A percentile compares a stretch with the other conserved stretches of the same genome.
Evolutionary conservation across 2,797 vertebrate genomes (phyloP).

Genomic region (Telmatherina bonti): DNA sequence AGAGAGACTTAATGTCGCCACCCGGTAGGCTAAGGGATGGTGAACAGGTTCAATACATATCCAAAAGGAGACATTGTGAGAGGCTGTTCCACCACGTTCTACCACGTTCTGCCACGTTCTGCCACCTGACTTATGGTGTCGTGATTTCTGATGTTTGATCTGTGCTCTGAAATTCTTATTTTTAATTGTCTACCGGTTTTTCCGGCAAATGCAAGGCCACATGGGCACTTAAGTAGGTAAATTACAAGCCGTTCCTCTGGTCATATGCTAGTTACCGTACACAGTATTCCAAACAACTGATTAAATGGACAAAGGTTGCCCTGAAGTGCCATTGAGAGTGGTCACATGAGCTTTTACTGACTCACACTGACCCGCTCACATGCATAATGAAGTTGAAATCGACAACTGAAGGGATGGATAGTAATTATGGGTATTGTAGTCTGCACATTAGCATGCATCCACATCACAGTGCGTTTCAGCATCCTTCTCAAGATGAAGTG

Average conservation of each 20-base stretch:
- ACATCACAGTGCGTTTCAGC: conserved; percentile 40
- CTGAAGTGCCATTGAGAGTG: conserved; percentile 27
- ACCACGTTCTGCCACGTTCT: no score
- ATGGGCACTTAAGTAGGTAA: no score
- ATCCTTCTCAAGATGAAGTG: conserved; percentile 46
- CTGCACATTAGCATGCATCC: conserved; percentile 39
- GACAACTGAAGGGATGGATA: conserved; percentile 50
- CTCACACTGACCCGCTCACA: conserved; percentile 47
- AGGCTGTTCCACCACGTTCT: no score
- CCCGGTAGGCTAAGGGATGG: no score
- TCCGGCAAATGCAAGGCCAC: no score
- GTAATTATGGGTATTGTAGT: conserved; percentile 74
- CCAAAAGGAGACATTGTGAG: no score
- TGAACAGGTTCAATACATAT: no score
- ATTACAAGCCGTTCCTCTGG: conserved; percentile 4
- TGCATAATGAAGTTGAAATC: conserved; percentile 61
- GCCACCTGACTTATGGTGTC: no score
- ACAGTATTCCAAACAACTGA: conserved; percentile 40
- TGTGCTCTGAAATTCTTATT: no score
- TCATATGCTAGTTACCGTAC: background rate
- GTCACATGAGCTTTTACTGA: conserved; percentile 54
- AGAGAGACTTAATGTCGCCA: no score
- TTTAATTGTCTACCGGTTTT: no score
- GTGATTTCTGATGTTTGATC: no score
- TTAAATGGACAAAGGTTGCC: conserved; percentile 45